These are phyloP conservation scores for Ectemnius cavifrons DNA, from an alignment of 2,888 invertebrate genomes.

Conservation along the genomic window DNA sequence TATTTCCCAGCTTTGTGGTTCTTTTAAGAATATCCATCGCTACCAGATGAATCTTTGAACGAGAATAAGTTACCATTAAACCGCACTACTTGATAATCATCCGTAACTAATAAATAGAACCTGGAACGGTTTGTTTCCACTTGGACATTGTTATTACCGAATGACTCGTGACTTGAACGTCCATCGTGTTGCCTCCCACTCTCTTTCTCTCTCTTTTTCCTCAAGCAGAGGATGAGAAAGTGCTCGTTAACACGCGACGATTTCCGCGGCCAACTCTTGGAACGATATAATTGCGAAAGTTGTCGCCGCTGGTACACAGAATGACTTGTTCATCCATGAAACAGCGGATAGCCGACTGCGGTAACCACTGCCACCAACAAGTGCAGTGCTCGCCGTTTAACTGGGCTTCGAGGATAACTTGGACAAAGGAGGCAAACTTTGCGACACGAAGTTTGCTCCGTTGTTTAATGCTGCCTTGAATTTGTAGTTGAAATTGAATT, in stretches of 20 bases:
- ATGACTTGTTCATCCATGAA: conserved; percentile 1
- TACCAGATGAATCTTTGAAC: not conserved
- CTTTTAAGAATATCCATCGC: not conserved
- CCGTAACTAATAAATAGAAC: not conserved
- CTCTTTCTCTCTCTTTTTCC: too few relatives aligned
- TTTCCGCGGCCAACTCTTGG: conserved; percentile 19
- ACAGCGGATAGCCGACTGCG: not conserved
- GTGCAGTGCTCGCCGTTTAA: not conserved
- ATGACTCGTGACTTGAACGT: too few relatives aligned
- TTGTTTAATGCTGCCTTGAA: too few relatives aligned
- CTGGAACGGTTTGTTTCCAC: too few relatives aligned
- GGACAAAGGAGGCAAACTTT: too few relatives aligned
- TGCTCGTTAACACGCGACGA: conserved; percentile 1
- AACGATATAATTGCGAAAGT: not conserved
- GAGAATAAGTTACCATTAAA: not conserved
- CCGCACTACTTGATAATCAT: not conserved
- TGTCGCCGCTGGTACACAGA: not conserved
- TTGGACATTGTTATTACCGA: too few relatives aligned
- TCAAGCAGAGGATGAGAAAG: not conserved
- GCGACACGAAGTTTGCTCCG: too few relatives aligned
- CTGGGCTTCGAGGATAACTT: not conserved
- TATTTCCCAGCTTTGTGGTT: not conserved
- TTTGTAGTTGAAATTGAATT: too few relatives aligned
- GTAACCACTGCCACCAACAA: not conserved
- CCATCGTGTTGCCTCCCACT: too few relatives aligned